These are phyloP conservation scores for Dasypus novemcinctus DNA, from an alignment of 2,113 vertebrate species.

Conservation along the genomic window DNA sequence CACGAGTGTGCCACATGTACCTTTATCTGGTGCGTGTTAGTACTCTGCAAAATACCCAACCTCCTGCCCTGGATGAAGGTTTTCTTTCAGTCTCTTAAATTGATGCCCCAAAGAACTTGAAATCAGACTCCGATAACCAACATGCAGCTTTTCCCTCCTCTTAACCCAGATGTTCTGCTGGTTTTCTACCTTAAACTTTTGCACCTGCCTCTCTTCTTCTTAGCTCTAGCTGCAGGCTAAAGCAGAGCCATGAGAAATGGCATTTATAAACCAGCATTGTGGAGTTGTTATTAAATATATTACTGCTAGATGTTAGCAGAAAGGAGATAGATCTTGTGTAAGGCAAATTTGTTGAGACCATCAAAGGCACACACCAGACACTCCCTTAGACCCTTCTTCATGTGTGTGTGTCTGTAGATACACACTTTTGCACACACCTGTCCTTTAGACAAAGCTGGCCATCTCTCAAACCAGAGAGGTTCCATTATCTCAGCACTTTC, in stretches of 20 bases:
- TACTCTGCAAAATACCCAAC: not conserved
- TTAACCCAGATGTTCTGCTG: not conserved
- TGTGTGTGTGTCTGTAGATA: accelerated
- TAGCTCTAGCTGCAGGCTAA: not conserved
- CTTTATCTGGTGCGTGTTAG: not conserved
- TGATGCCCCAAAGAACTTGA: not conserved
- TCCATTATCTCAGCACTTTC: not conserved
- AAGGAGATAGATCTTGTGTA: not conserved
- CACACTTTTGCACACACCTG: too few species aligned
- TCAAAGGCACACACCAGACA: not conserved
- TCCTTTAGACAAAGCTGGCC: not conserved
- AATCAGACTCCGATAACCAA: not conserved
- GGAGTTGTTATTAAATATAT: not conserved
- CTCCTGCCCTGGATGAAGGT: not conserved
- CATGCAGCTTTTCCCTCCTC: not conserved
- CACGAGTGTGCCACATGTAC: not conserved
- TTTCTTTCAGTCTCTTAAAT: not conserved
- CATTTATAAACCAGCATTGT: not conserved
- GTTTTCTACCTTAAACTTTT: not conserved
- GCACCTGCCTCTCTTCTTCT: not conserved
- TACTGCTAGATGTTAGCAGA: not conserved
- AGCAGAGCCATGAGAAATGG: not conserved
- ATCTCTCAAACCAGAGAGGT: not conserved
- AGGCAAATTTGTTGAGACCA: not conserved
- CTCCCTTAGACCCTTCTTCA: not conserved